Base-by-base conservation (phyloP, 2,888 invertebrate species). In the Gasteruption jaculator region DNA sequence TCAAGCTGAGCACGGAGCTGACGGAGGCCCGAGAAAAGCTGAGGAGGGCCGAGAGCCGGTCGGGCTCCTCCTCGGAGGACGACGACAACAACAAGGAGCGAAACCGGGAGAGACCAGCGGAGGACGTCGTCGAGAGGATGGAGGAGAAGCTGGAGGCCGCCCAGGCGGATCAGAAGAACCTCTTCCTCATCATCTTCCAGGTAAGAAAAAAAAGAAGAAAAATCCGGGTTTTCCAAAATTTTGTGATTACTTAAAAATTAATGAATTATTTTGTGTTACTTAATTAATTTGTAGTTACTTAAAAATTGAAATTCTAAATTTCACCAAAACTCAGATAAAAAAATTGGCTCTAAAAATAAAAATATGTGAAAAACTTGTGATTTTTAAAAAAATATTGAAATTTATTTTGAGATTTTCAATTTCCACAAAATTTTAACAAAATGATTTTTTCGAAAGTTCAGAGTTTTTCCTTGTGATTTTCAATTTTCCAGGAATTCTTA, bases 151-250 rank as follows among this genome's bases (percentile, higher is more conserved):
- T 95, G 43, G 96, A 96, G 72, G 85, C 88, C 3, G 93, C 92
- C 0, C 93, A 94, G 74, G 91, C 91, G 51, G 94, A 96, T 73
- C 94, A 95, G 73, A 96, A 96, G 74, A 90, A 94, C 65, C 76
- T 96, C 49, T 96, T 96, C 72, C 82, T 96, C 48, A 94, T 96
- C 69, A 91, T 96, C 59, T 96, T 96, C 74, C 95, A 96, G 78
- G 80, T 79, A 58, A 31, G 12, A n/a, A 24, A 19, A 25, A 32
- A 26, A 24, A 7, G 6, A 20, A 7, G 16, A 12, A 39, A 25
- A 20, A 5, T 11, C 15, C 22, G 15, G 10, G 11, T 25, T 14
- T n/a, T 20, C 11, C 15, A 11, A 35, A 19, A 19, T 6, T 6
- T 21, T 20, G 21, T 21, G 15, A 27, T 26, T 25, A 12, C 14